Percentiles rank a stretch among this genome's conserved stretches.
These are phyloP conservation scores for Thaleichthys pacificus DNA, from an alignment of 2,797 vertebrate species.

Conservation along the genomic window DNA sequence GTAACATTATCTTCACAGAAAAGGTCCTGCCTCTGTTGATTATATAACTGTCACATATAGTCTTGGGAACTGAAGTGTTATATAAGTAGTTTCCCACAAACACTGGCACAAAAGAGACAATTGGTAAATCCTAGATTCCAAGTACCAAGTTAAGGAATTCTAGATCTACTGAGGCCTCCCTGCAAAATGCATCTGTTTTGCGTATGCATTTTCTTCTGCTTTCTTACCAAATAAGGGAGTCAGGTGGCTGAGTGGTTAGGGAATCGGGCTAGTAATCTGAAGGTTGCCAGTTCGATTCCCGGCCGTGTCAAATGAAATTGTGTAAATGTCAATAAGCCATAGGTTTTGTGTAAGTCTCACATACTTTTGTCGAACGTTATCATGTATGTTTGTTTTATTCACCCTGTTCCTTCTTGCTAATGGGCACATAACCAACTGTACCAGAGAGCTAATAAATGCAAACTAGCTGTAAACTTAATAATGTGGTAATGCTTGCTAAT, in stretches of 20 bases:
- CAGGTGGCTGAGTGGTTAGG: too few species aligned
- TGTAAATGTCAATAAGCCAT: too few species aligned
- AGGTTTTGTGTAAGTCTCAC: too few species aligned
- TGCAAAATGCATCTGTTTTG: too few species aligned
- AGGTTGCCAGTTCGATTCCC: too few species aligned
- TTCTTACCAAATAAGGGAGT: too few species aligned
- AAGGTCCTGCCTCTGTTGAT: conserved; percentile 53
- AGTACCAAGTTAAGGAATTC: too few species aligned
- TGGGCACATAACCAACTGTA: neutral
- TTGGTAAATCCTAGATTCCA: too few species aligned
- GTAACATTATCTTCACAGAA: conserved; percentile 59
- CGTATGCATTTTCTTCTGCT: too few species aligned
- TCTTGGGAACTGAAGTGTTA: conserved; percentile 2
- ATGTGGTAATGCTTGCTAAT: neutral
- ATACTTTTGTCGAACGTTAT: neutral
- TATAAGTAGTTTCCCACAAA: conserved; percentile 9
- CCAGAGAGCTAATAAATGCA: neutral
- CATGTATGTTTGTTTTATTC: neutral
- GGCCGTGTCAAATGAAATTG: too few species aligned
- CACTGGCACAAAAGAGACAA: conserved; percentile 26
- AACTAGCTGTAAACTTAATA: neutral
- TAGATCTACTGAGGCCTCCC: too few species aligned
- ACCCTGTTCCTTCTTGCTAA: neutral
- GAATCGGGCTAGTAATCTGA: too few species aligned
- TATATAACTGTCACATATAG: conserved; percentile 54